Conservation (phyloP, 2,113 vertebrate genomes). For the Rostratula benghalensis region DNA sequence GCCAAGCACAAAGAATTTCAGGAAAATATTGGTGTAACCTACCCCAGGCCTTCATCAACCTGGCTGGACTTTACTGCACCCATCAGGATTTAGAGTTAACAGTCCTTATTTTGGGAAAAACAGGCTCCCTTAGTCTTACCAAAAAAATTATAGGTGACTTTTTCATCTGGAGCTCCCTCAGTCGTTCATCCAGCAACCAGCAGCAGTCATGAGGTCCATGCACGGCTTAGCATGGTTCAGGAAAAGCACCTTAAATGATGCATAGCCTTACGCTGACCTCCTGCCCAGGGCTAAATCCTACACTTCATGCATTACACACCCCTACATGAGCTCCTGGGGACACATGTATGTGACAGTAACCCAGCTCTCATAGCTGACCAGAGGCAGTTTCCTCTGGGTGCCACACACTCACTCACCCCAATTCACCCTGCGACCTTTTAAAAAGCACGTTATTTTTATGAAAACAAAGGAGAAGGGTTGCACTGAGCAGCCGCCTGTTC, state of each 20-base stretch:
- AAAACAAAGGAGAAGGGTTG: not conserved
- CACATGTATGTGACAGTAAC: not conserved
- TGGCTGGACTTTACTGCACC: not conserved
- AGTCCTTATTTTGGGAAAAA: not conserved
- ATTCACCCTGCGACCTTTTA: not conserved
- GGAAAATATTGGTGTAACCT: not conserved
- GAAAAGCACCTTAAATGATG: not conserved
- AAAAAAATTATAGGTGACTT: not conserved
- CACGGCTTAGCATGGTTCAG: not conserved
- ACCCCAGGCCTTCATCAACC: not conserved
- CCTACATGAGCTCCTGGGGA: accelerated
- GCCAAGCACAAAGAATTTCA: not conserved
- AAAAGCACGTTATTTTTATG: not conserved
- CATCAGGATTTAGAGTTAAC: not conserved
- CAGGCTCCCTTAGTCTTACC: not conserved
- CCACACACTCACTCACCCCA: not conserved
- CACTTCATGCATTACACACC: not conserved
- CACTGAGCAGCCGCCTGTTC: not conserved
- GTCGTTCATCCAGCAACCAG: not conserved
- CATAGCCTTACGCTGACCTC: not conserved
- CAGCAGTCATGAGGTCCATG: not conserved
- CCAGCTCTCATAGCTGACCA: not conserved
- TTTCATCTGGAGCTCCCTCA: not conserved
- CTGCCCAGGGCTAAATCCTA: constrained; percentile 18
- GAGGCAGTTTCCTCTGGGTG: not conserved